Percentiles rank a stretch among this genome's conserved stretches.
phyloP scores from a whole-genome alignment of 2,113 vertebrate genomes.

The Archilochus colubris region DNA sequence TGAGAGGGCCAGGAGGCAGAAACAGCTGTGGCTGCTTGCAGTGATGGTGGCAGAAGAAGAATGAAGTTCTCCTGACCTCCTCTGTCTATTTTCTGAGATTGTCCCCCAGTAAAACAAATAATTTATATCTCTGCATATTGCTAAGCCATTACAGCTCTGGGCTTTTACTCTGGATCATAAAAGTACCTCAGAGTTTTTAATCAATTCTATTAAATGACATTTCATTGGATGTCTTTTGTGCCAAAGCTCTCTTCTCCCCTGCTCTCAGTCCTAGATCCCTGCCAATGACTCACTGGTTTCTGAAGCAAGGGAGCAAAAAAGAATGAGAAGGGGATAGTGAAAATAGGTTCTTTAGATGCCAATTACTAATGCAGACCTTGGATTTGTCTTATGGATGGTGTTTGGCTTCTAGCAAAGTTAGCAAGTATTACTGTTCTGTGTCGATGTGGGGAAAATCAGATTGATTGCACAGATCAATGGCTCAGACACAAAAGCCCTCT shows the following conservation, averaged over 20 bases:
- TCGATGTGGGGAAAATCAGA: neutral
- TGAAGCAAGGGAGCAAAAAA: neutral
- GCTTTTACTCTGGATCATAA: neutral
- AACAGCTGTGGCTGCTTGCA: neutral
- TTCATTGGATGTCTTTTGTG: neutral
- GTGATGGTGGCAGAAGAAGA: neutral
- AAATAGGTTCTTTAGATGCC: neutral
- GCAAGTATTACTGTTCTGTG: neutral
- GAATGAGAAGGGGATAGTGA: neutral
- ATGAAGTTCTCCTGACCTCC: neutral
- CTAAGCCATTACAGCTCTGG: neutral
- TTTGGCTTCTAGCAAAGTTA: slow-evolving; percentile 41
- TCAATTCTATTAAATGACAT: slow-evolving; percentile 1
- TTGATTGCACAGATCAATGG: slow-evolving; percentile 31
- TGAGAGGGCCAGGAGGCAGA: neutral
- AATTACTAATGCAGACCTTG: slow-evolving; percentile 13
- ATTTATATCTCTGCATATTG: neutral
- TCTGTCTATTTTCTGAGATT: neutral
- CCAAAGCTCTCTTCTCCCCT: neutral
- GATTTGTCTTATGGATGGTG: neutral
- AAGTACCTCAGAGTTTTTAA: neutral
- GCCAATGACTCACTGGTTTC: neutral
- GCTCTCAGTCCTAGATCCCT: neutral
- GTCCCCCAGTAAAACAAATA: neutral
- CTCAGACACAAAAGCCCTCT: slow-evolving; percentile 1